Conservation (phyloP, 2,797 vertebrate species). For the Sylvia borin region DNA sequence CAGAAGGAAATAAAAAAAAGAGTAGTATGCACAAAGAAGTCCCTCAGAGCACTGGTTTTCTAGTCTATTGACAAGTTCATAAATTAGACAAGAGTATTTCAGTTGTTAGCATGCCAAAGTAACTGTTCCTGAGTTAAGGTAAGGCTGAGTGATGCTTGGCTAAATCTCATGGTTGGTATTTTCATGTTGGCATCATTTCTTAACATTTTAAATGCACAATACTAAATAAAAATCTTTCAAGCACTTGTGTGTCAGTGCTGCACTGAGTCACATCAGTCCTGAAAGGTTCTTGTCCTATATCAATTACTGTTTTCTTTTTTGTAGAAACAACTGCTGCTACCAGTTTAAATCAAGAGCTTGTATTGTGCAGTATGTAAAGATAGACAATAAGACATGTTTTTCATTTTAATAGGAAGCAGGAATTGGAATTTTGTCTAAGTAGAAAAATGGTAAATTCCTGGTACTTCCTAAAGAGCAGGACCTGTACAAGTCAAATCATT, state of each 20-base stretch:
- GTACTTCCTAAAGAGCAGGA: not conserved
- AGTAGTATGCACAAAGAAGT: not conserved
- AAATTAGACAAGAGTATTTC: not conserved
- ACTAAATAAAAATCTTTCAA: not conserved
- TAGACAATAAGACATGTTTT: not conserved
- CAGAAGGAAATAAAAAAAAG: not conserved
- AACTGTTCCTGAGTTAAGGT: not conserved
- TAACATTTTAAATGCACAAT: not conserved
- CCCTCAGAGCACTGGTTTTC: not conserved
- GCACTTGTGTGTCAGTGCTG: not conserved
- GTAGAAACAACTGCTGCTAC: not conserved
- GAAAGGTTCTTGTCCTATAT: not conserved
- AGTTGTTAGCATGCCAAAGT: not conserved
- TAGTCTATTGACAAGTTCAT: not conserved
- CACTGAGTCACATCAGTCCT: not conserved
- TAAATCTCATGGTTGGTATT: not conserved
- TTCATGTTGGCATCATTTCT: not conserved
- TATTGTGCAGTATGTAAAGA: not conserved
- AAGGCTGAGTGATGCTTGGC: not conserved
- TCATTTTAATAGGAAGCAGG: not conserved
- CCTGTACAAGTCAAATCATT: not conserved
- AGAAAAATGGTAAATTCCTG: not conserved
- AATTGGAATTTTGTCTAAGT: not conserved
- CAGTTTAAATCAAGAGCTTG: not conserved
- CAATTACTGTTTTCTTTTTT: not conserved